Base-by-base conservation (phyloP, 1,140 invertebrate genomes). In the Micrasema minimum region DNA sequence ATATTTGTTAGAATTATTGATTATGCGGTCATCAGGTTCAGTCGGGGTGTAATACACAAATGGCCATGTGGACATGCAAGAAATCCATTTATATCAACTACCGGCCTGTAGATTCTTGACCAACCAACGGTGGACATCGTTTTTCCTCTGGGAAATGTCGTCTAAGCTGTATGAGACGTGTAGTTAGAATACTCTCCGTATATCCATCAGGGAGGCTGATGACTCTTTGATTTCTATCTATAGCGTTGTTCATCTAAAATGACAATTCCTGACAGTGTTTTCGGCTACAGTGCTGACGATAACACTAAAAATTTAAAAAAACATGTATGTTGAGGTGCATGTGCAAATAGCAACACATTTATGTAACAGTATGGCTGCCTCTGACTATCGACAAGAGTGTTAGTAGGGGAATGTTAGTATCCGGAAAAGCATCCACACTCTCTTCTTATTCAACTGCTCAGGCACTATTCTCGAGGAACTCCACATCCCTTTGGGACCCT, bases 1-100 rank as follows among this genome's bases (percentile, higher is more conserved):
- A 67, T 14, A 75, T 26, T 73, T 68, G n/a, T 73, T 73, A 16
- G 74, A 51, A 66, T 73, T 75, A 57, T 46, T 73, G 43, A 67
- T 73, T 12, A 73, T 22, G 45, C 74, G 73, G 41, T 75, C 68
- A 35, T 70, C 71, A 2, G 65, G 14, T 11, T 37, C 37, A 37
- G 71, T 73, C 4, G 74, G 74, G 74, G 69, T 37, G 26, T 26
- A 14, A 75, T 73, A 2, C 12, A 26, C 37, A 75, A 22, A 1
- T 64, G 41, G 22, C 59, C 71, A 48, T 61, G 31, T 73, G 71
- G 35, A 75, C 65, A n/a, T 65, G 20, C 11, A n/a, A 75, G 45
- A 2, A 65, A 20, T 3, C 59, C 69, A 62, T 71, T 35, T 11
- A 48, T 22, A 20, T 75, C 71, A 43, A 65, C 43, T 11, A 75